Evolutionary conservation across 92 coral and sea anemone genomes (phyloP).

Genomic region (Hydrozoanthus gracilis): DNA sequence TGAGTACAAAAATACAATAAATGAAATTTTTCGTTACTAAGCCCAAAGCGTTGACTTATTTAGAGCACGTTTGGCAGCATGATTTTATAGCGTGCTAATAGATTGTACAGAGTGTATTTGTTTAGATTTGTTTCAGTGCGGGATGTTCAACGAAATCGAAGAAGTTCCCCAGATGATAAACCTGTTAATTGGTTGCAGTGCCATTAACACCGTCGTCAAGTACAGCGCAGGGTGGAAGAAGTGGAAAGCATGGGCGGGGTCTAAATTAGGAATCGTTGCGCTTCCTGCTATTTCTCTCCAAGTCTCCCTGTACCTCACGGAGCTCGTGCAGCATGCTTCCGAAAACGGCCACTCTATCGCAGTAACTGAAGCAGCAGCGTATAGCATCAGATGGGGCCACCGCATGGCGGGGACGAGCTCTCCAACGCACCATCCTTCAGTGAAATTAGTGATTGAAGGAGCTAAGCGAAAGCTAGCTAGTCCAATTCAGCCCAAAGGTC

Average conservation of each 20-base stretch:
- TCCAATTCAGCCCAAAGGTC: conserved; percentile 43
- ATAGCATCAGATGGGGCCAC: conserved; percentile 31
- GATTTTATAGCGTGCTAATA: conserved; percentile 18
- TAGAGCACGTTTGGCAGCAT: conserved; percentile 15
- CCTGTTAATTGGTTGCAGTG: conserved; percentile 11
- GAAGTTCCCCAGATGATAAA: conserved; percentile 30
- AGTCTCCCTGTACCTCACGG: conserved; percentile 29
- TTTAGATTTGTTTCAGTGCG: conserved; percentile 26
- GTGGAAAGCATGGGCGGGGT: not conserved
- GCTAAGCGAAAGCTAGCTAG: conserved; percentile 44
- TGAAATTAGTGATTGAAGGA: conserved; percentile 47
- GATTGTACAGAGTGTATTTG: not conserved
- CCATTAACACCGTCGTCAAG: conserved; percentile 20
- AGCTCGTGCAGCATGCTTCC: conserved; percentile 13
- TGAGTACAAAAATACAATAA: conserved; percentile 13
- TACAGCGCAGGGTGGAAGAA: conserved; percentile 7
- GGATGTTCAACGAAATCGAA: conserved; percentile 29
- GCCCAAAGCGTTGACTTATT: conserved; percentile 11
- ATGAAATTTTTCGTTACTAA: conserved; percentile 2
- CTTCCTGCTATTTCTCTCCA: conserved; percentile 20
- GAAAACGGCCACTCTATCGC: conserved; percentile 29
- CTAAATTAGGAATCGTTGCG: not conserved
- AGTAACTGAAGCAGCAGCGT: conserved; percentile 24
- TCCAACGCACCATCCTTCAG: conserved; percentile 18
- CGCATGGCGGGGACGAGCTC: conserved; percentile 20